Evolutionary conservation across 37 sponge, comb jelly and placozoan species (phyloP).

Genomic region (Beroe ovata): DNA sequence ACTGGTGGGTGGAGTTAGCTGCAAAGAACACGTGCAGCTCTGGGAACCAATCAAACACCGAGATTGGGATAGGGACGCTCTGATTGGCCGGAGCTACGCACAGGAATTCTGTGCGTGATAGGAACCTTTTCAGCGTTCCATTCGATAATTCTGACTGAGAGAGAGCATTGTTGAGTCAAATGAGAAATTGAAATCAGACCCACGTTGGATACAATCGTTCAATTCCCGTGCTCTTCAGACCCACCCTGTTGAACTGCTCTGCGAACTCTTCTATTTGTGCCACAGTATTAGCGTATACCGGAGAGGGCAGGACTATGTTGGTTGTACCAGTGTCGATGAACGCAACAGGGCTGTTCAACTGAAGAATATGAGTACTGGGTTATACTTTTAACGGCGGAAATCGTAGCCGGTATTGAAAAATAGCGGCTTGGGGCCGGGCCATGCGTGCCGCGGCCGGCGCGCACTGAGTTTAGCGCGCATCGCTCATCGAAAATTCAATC

Average conservation of each 20-base stretch:
- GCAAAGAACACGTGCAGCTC: background rate
- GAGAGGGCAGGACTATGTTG: background rate
- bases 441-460: too few species aligned
- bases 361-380: too few species aligned
- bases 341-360: slow-evolving; percentile 3
- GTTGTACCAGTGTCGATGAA: slow-evolving; percentile 33
- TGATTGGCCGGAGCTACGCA: background rate
- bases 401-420: too few species aligned
- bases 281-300: background rate
- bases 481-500: too few species aligned
- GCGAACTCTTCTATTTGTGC: background rate
- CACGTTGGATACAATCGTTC: background rate
- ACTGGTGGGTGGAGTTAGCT: slow-evolving; percentile 4
- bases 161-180: background rate
- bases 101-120: background rate
- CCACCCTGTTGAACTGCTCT: background rate
- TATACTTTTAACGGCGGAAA: too few species aligned
- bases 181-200: background rate
- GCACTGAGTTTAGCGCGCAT: too few species aligned
- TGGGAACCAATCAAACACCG: slow-evolving; percentile 26
- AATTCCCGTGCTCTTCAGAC: background rate
- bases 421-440: too few species aligned
- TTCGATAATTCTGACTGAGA: background rate
- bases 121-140: background rate
- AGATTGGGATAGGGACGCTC: background rate